phyloP scores from a whole-genome alignment of 2,113 vertebrate genomes.

The Entomyzon cyanotis region DNA sequence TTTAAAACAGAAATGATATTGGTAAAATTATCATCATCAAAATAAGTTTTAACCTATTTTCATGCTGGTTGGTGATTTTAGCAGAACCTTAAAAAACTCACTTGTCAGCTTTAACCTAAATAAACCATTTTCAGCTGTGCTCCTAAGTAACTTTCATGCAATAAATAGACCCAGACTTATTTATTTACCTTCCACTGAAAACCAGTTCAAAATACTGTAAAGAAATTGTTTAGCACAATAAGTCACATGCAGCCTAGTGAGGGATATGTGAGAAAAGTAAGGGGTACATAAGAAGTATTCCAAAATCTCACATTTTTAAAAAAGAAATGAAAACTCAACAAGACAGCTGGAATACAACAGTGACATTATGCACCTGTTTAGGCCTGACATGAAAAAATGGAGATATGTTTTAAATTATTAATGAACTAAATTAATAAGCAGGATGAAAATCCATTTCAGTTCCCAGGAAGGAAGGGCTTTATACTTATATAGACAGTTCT shows the following conservation, averaged over 20 bases:
- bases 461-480: background rate
- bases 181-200: background rate
- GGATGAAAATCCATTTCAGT: background rate
- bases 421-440: background rate
- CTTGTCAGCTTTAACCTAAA: background rate
- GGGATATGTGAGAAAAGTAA: background rate
- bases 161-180: background rate
- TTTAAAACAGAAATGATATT: background rate
- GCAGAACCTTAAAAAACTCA: background rate
- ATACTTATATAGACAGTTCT: background rate
- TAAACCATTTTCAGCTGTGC: background rate
- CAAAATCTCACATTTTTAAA: background rate
- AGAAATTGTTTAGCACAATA: background rate
- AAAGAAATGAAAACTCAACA: background rate
- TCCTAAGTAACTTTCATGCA: background rate
- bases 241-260: background rate
- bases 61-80: background rate
- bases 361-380: background rate
- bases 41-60: background rate
- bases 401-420: conserved; percentile 16
- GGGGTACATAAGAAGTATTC: background rate
- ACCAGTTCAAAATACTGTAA: background rate
- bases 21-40: background rate
- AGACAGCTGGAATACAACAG: background rate
- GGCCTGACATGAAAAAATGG: background rate